Conservation (phyloP, 2,113 vertebrate species). For the Diglossa brunneiventris region DNA sequence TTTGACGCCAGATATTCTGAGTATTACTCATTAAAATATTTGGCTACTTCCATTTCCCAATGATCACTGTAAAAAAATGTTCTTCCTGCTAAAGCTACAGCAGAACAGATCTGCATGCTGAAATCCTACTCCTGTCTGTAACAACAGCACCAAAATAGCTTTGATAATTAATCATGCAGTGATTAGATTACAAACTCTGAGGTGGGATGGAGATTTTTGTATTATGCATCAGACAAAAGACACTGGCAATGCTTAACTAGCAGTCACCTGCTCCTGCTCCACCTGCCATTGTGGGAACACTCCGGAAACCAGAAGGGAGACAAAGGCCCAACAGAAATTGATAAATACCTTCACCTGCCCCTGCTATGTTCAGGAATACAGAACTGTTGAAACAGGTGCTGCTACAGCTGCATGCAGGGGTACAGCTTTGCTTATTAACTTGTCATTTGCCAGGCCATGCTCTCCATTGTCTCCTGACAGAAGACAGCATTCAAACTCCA, state of each 20-base stretch:
- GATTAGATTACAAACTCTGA: not conserved
- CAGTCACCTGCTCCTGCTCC: slow-evolving; percentile 8
- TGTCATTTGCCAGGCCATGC: not conserved
- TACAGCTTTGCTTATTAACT: not conserved
- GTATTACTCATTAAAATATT: not conserved
- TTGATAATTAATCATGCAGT: slow-evolving; percentile 38
- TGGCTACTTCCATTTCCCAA: not conserved
- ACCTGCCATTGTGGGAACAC: slow-evolving; percentile 36
- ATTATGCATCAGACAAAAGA: slow-evolving; percentile 35
- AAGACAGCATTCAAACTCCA: not conserved
- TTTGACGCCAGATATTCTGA: not conserved
- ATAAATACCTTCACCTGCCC: slow-evolving; percentile 11
- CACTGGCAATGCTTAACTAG: slow-evolving; percentile 51
- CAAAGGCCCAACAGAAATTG: slow-evolving; percentile 12
- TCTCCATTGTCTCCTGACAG: accelerated
- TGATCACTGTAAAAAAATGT: not conserved
- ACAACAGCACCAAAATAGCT: not conserved
- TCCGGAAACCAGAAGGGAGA: not conserved
- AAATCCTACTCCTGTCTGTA: not conserved
- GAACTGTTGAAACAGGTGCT: slow-evolving; percentile 40
- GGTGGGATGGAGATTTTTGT: not conserved
- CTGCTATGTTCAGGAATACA: not conserved
- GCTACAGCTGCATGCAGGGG: not conserved
- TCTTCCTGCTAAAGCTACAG: not conserved
- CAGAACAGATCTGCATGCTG: not conserved